These are phyloP conservation scores for Oryzias woworae DNA, from an alignment of 2,113 vertebrate species.

Conservation along the genomic window DNA sequence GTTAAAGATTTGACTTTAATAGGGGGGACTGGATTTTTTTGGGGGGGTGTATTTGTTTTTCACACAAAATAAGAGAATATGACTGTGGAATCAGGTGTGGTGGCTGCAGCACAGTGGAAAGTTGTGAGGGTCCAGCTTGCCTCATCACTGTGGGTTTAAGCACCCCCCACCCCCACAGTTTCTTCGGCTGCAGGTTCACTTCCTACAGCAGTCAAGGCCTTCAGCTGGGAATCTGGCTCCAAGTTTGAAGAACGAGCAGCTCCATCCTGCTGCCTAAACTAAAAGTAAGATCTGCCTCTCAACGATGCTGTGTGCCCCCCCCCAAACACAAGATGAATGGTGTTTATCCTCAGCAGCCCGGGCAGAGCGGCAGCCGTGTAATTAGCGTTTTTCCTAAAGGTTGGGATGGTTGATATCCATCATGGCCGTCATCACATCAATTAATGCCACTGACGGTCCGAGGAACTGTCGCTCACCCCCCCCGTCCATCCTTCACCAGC, in stretches of 20 bases:
- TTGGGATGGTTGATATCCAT: conserved; percentile 93
- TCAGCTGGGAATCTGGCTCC: too few species aligned
- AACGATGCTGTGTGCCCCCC: background rate
- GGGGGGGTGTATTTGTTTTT: too few species aligned
- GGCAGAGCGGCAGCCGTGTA: conserved; percentile 68
- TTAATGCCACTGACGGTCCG: conserved; percentile 91
- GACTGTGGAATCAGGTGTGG: too few species aligned
- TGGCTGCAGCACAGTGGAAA: too few species aligned
- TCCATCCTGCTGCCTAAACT: conserved; percentile 21
- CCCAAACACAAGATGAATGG: conserved; percentile 49
- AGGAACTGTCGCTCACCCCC: conserved; percentile 78
- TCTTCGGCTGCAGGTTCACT: too few species aligned
- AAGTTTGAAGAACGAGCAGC: background rate
- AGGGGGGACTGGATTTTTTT: too few species aligned
- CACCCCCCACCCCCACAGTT: too few species aligned
- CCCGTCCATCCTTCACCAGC: conserved; percentile 73
- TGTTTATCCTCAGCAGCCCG: conserved; percentile 46
- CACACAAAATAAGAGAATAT: too few species aligned
- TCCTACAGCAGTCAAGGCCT: too few species aligned
- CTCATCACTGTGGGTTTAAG: too few species aligned
- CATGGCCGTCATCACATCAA: conserved; percentile 91
- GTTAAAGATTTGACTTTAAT: too few species aligned
- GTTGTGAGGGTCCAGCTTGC: too few species aligned
- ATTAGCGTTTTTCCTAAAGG: conserved; percentile 77
- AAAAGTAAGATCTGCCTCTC: conserved; percentile 27